Conservation (phyloP, 2,888 invertebrate genomes). For the Athalia cordata region DNA sequence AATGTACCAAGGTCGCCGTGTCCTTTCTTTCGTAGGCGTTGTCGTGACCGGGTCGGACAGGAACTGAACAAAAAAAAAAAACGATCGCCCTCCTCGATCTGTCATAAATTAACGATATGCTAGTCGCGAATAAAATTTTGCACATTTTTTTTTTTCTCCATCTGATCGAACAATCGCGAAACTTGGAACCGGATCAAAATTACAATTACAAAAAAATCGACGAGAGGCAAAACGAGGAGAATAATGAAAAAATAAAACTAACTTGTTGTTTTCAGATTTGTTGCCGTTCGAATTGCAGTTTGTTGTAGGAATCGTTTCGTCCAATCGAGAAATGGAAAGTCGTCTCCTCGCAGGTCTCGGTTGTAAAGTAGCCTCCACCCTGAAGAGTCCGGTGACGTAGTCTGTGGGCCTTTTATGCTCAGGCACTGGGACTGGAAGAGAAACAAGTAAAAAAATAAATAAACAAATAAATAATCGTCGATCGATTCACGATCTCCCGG, state of each 20-base stretch:
- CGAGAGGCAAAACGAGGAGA: not conserved
- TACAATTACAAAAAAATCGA: not conserved
- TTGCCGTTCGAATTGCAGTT: slow-evolving; percentile 55
- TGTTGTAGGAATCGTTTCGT: slow-evolving; percentile 54
- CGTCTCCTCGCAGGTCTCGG: slow-evolving; percentile 71
- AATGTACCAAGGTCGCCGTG: not conserved
- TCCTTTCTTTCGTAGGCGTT: slow-evolving; percentile 27
- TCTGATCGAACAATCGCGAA: not conserved
- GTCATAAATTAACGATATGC: not conserved
- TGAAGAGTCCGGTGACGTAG: slow-evolving; percentile 82
- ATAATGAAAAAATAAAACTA: slow-evolving; percentile 49
- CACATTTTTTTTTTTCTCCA: no score
- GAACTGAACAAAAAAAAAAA: slow-evolving; percentile 12
- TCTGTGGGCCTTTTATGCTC: slow-evolving; percentile 82
- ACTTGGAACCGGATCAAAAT: not conserved
- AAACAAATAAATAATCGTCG: slow-evolving; percentile 51
- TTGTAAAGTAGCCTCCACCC: slow-evolving; percentile 76
- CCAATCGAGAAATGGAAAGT: slow-evolving; percentile 58
- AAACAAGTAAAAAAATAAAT: slow-evolving; percentile 49
- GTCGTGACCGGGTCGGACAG: slow-evolving; percentile 30
- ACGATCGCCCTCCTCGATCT: not conserved
- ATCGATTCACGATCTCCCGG: not conserved
- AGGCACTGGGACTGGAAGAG: slow-evolving; percentile 77
- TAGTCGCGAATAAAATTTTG: no score
- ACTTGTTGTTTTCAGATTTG: slow-evolving; percentile 64